Evolutionary conservation across 2,797 vertebrate species (phyloP).

Genomic region (Coendou prehensilis): DNA sequence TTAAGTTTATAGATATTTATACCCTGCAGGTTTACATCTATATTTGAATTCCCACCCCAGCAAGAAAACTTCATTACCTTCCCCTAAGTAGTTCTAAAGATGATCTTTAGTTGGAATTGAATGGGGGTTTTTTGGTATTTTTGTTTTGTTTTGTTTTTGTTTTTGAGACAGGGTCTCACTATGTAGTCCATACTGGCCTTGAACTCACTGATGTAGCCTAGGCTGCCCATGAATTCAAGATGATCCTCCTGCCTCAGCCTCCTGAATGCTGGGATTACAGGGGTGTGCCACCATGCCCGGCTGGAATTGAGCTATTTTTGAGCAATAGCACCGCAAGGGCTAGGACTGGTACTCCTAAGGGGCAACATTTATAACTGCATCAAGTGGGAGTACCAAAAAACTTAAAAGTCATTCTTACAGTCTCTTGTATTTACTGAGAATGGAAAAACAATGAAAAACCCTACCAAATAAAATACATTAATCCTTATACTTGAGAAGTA

Average conservation of each 20-base stretch:
- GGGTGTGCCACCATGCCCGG: neutral
- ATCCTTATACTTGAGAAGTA: neutral
- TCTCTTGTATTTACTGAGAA: constrained; percentile 32
- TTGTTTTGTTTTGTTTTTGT: too few relatives aligned
- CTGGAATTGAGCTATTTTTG: constrained; percentile 38
- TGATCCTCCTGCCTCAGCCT: neutral
- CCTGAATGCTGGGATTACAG: neutral
- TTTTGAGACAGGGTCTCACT: neutral
- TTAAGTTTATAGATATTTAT: constrained; percentile 20
- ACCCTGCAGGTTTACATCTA: neutral
- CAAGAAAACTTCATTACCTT: neutral
- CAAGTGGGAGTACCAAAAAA: neutral
- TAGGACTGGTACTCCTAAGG: neutral
- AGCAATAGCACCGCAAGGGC: constrained; percentile 16
- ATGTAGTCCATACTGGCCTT: neutral
- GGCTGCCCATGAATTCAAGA: neutral
- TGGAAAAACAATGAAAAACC: neutral
- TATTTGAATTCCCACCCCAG: neutral
- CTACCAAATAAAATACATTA: neutral
- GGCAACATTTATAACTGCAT: neutral
- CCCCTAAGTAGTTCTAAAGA: constrained; percentile 38
- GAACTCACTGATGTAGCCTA: neutral
- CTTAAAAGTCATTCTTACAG: constrained; percentile 22
- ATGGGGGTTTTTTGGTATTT: too few relatives aligned
- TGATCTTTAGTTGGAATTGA: neutral